Evolutionary conservation across 2,888 invertebrate species (phyloP), one percentile per base, ranked within the genome.

Genomic region (Drosophila flavopinicola): DNA sequence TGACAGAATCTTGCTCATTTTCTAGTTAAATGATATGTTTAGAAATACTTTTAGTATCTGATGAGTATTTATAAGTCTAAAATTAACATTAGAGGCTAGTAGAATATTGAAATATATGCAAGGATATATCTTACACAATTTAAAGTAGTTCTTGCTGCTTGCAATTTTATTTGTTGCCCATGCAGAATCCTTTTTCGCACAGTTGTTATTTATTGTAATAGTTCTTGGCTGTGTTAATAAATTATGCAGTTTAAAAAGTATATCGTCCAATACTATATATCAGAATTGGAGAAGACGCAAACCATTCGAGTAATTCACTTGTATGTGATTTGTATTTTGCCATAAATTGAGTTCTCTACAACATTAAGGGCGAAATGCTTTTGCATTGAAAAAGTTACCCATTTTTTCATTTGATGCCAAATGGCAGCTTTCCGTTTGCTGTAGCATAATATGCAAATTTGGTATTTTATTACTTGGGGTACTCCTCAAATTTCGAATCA

Each of bases 401-500:
- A 64, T 15, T 54, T 38, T 32, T 23, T n/a, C n/a, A 47, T 48
- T 11, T 42, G 32, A 41, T 47, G 56, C 20, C 29, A 51, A 56
- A 66, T 51, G 67, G 7, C 56, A 38, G 66, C 38, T 47, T 45
- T 7, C 15, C 29, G n/a, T n/a, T 13, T 24, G 51, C 45, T 15
- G 15, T 39, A 37, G 15, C 15, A 39, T 3, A 49, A 59, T 53
- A 71, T 71, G 70, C 49, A 75, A 75, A 71, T 71, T 65, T 52
- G 42, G 49, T 37, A 65, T 64, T 79, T 76, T 78, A 71, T 75
- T 59, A 51, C 66, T 71, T 47, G 56, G 59, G 59, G 56, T 37
- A 54, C 53, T 73, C 82, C 64, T 87, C 70, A 78, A 70, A 85
- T 85, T 67, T 59, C 45, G 63, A 87, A 80, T 80, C 78, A 71